These are phyloP conservation scores for Eulacestoma nigropectus DNA, from an alignment of 2,113 vertebrate species.

Conservation along the genomic window DNA sequence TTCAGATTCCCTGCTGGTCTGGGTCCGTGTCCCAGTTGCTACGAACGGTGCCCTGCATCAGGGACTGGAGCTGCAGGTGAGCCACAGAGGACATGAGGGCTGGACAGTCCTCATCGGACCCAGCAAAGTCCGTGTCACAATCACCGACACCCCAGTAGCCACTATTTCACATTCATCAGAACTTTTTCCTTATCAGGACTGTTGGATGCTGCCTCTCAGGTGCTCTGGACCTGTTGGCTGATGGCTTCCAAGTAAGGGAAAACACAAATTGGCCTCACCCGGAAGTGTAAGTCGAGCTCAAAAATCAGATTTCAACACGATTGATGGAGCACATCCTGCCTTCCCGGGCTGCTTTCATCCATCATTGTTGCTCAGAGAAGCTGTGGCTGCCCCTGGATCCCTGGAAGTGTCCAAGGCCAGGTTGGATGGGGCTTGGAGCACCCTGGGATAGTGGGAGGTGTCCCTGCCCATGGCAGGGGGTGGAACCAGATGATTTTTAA, in stretches of 20 bases:
- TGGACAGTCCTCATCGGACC: no score
- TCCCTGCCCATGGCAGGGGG: not conserved
- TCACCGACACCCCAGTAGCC: no score
- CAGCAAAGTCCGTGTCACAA: no score
- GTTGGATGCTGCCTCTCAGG: not conserved
- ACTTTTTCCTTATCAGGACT: not conserved
- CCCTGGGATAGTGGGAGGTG: not conserved
- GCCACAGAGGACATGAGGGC: no score
- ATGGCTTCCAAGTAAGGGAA: not conserved
- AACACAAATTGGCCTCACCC: not conserved
- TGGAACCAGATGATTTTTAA: not conserved
- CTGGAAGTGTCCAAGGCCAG: not conserved
- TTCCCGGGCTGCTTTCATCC: not conserved
- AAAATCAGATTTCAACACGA: not conserved
- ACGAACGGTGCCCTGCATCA: no score
- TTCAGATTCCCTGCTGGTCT: no score
- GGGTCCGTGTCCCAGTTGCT: no score
- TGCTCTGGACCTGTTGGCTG: not conserved
- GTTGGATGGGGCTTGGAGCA: not conserved
- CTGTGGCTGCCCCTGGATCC: not conserved
- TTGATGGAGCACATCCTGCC: not conserved
- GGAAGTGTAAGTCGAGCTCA: not conserved
- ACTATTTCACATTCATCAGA: not conserved
- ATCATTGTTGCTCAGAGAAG: accelerated
- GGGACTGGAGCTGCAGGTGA: no score